These are phyloP conservation scores for Micrasema longulum DNA, from an alignment of 1,140 invertebrate genomes.

Conservation along the genomic window DNA sequence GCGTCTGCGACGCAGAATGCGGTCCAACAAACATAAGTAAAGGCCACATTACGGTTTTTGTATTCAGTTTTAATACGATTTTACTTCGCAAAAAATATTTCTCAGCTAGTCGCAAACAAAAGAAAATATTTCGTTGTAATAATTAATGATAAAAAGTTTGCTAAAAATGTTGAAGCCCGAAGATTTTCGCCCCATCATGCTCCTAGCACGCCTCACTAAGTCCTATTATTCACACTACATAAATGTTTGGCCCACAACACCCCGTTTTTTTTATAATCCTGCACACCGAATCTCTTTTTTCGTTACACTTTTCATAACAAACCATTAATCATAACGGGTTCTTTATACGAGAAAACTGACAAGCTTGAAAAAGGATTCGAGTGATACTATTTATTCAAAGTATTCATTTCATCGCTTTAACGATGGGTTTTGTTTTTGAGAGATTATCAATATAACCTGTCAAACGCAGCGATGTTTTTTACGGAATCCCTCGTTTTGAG, in stretches of 20 bases:
- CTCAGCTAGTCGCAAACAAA: too few species aligned
- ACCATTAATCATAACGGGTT: constrained; percentile 32
- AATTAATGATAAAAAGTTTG: constrained; percentile 14
- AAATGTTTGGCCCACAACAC: constrained; percentile 33
- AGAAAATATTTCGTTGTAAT: too few species aligned
- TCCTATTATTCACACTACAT: constrained; percentile 31
- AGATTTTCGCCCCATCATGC: constrained; percentile 30
- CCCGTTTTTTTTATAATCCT: constrained; percentile 21
- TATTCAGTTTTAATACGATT: too few species aligned
- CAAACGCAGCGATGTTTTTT: constrained; percentile 31
- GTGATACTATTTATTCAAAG: constrained; percentile 20
- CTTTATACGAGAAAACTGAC: constrained; percentile 15
- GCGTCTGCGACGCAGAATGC: too few species aligned
- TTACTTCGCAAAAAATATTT: too few species aligned
- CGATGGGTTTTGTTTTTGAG: neutral
- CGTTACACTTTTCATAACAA: constrained; percentile 29
- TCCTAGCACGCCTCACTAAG: constrained; percentile 15
- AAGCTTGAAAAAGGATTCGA: constrained; percentile 3
- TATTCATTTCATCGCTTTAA: constrained; percentile 2
- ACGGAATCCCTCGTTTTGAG: constrained; percentile 3
- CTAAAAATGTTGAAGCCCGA: too few species aligned
- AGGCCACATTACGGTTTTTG: too few species aligned
- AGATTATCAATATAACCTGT: constrained; percentile 28
- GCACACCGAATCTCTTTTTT: constrained; percentile 30
- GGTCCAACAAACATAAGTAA: too few species aligned